Evolutionary conservation across 1,140 invertebrate genomes (phyloP).

Genomic region (Aplysia californica): DNA sequence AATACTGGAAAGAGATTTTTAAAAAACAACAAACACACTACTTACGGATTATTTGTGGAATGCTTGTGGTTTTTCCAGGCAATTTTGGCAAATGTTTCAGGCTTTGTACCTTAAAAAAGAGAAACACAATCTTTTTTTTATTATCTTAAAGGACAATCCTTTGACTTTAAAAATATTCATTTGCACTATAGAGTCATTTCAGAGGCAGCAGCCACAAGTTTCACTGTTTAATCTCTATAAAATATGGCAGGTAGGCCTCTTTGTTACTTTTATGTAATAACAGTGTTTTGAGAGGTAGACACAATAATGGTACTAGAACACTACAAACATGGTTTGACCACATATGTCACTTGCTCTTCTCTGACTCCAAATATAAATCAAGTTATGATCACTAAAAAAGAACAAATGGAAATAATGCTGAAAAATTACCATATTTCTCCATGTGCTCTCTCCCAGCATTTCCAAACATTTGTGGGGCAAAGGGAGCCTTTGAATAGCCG

Average conservation of each 20-base stretch:
- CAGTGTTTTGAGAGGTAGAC: no score
- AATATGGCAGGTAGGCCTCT: no score
- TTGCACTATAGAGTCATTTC: no score
- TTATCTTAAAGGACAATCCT: not conserved
- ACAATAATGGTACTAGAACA: no score
- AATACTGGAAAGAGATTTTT: not conserved
- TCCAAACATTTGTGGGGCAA: conserved; percentile 96
- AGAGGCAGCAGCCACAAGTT: no score
- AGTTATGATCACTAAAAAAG: no score
- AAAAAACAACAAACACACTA: conserved; percentile 41
- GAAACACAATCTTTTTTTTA: not conserved
- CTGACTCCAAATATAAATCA: no score
- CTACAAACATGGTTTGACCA: no score
- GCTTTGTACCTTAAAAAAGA: conserved; percentile 76
- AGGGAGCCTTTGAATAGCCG: conserved; percentile 82
- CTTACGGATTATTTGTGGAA: conserved; percentile 93
- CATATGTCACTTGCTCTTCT: no score
- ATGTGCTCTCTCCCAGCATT: conserved; percentile 97
- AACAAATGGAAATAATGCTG: no score
- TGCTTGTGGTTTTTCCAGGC: conserved; percentile 98
- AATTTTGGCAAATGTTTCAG: conserved; percentile 96
- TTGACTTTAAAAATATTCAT: not conserved
- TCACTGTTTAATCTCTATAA: no score
- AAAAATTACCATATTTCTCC: conserved; percentile 84
- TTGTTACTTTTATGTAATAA: no score